Conservation (phyloP, 2,797 vertebrate species). For the Sebastes itinus region DNA sequence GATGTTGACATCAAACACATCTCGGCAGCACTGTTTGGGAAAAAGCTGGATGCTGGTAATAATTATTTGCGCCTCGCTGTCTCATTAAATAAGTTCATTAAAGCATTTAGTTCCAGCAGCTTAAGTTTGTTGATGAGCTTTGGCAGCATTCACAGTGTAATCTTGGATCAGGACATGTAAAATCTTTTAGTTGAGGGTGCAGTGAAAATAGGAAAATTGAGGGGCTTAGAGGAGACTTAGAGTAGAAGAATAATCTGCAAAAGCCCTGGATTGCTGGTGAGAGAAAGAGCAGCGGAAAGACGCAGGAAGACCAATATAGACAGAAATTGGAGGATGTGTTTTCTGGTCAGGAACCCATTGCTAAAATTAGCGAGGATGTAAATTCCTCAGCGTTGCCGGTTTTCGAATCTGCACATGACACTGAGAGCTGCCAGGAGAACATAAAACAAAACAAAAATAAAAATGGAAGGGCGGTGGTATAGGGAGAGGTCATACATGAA, state of each 20-base stretch:
- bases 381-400: conserved; percentile 80
- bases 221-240: conserved; percentile 33
- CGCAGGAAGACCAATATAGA: conserved; percentile 82
- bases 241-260: conserved; percentile 40
- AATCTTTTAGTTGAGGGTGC: conserved; percentile 21
- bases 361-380: conserved; percentile 86
- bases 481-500: conserved; percentile 74
- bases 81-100: conserved; percentile 47
- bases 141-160: conserved; percentile 27
- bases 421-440: conserved; percentile 66
- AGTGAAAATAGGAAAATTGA: conserved; percentile 55
- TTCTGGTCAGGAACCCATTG: conserved; percentile 86
- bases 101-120: conserved; percentile 26
- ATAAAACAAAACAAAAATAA: conserved; percentile 46
- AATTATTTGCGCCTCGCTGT: conserved; percentile 56
- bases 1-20: conserved; percentile 63
- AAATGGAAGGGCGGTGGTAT: conserved; percentile 56
- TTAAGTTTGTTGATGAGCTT: conserved; percentile 50
- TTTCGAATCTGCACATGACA: conserved; percentile 70
- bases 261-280: conserved; percentile 38
- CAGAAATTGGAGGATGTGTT: conserved; percentile 86
- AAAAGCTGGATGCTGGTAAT: conserved; percentile 37
- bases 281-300: conserved; percentile 58
- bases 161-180: conserved; percentile 37
- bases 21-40: conserved; percentile 29